Evolutionary conservation across 1,140 invertebrate species (phyloP).

Genomic region (Chironomus tepperi): DNA sequence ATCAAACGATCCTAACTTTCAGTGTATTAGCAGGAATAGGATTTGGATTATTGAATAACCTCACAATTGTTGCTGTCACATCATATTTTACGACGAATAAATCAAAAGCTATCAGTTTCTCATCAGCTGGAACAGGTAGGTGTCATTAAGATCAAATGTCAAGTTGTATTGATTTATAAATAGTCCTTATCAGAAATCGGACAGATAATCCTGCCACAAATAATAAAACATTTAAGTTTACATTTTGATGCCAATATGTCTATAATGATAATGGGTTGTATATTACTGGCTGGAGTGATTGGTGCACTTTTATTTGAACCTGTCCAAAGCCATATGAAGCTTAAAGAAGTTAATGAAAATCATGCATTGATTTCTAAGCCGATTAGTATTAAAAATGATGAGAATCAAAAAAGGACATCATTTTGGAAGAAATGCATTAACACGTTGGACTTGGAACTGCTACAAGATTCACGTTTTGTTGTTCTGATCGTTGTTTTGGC

Average conservation of each 20-base stretch:
- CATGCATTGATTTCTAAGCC: not conserved
- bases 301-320: conserved; percentile 45
- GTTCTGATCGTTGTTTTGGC: conserved; percentile 56
- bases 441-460: conserved; percentile 48
- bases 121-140: conserved; percentile 51
- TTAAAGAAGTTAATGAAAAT: conserved; percentile 30
- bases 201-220: conserved; percentile 61
- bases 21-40: conserved; percentile 55
- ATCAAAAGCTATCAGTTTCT: conserved; percentile 56
- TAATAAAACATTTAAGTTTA: conserved; percentile 50
- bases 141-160: too few species aligned
- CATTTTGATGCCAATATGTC: conserved; percentile 48
- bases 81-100: conserved; percentile 59
- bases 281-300: conserved; percentile 49
- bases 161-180: too few species aligned
- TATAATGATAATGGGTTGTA: conserved; percentile 48
- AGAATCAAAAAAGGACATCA: conserved; percentile 27
- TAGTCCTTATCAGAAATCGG: conserved; percentile 45
- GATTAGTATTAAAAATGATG: conserved; percentile 28
- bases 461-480: conserved; percentile 49
- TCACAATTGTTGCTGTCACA: conserved; percentile 61
- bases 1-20: conserved; percentile 57
- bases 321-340: conserved; percentile 43
- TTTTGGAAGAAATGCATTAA: conserved; percentile 29
- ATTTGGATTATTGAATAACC: conserved; percentile 52